Conservation (phyloP, 2,113 vertebrate species). For the Spea bombifrons region DNA sequence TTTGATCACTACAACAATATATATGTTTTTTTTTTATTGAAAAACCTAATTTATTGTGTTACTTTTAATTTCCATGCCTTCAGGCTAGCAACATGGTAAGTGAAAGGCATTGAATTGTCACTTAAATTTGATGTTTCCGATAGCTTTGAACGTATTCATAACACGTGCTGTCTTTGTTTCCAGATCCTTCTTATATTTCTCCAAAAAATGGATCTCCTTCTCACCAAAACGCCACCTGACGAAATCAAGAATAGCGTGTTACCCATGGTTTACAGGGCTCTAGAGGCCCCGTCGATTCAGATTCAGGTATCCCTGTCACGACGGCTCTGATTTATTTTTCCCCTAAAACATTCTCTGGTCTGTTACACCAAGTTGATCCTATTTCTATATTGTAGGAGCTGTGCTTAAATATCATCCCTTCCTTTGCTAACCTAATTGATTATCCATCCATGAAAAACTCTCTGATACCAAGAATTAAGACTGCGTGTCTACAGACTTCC, state of each 20-base stretch:
- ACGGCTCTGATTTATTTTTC: no score
- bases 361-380: neutral
- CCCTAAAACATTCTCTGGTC: no score
- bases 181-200: constrained; percentile 97
- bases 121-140: constrained; percentile 33
- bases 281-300: constrained; percentile 95
- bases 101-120: constrained; percentile 51
- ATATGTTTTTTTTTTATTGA: no score
- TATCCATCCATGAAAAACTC: constrained; percentile 99
- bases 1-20: no score
- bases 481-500: constrained; percentile 92
- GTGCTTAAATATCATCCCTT: constrained; percentile 97
- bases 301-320: constrained; percentile 78
- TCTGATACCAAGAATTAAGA: constrained; percentile 94
- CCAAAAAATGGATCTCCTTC: constrained; percentile 97
- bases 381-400: constrained; percentile 76
- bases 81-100: constrained; percentile 99
- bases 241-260: constrained; percentile 94
- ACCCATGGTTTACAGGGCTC: constrained; percentile 94
- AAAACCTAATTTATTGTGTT: no score
- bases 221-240: constrained; percentile 94
- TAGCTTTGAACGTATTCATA: constrained; percentile 56
- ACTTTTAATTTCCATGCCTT: constrained; percentile 72
- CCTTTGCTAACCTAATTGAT: constrained; percentile 96
- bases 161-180: constrained; percentile 40